A percentile compares a stretch with the other conserved stretches of the same genome.
Evolutionary conservation across 1,140 invertebrate species (phyloP).

Genomic region (Euwallacea similis): DNA sequence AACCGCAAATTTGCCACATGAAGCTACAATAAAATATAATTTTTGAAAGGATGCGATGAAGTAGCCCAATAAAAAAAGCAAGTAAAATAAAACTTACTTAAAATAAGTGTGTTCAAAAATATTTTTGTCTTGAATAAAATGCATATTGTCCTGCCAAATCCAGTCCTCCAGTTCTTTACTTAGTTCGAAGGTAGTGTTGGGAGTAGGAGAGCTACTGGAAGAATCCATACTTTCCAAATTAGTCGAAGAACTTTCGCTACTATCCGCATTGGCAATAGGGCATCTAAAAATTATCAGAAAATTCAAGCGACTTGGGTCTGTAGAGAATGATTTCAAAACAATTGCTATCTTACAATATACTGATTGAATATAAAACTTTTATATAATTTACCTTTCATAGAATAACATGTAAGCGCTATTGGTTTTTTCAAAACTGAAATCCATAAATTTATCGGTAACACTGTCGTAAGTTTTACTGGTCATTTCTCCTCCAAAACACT

Average conservation of each 20-base stretch:
- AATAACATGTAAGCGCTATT: conserved; percentile 98
- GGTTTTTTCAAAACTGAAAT: conserved; percentile 96
- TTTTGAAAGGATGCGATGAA: neutral
- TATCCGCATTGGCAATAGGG: conserved; percentile 23
- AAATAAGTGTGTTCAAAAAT: conserved; percentile 96
- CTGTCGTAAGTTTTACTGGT: conserved; percentile 96
- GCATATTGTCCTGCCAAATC: conserved; percentile 96
- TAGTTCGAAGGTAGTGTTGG: conserved; percentile 59
- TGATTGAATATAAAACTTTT: too few relatives aligned
- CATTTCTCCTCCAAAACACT: conserved; percentile 97
- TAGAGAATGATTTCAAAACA: conserved; percentile 3
- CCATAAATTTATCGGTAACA: conserved; percentile 95
- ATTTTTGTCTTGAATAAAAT: conserved; percentile 92
- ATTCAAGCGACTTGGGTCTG: neutral
- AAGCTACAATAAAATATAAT: conserved; percentile 65
- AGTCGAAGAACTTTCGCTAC: conserved; percentile 48
- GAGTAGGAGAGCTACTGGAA: conserved; percentile 37
- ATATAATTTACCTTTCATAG: conserved; percentile 72
- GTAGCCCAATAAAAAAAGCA: neutral
- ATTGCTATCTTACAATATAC: neutral
- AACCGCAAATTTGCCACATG: conserved; percentile 94
- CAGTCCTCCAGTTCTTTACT: conserved; percentile 82
- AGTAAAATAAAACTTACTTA: conserved; percentile 62
- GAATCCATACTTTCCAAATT: conserved; percentile 51
- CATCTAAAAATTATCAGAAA: conserved; percentile 13